Evolutionary conservation across 37 sponge, comb jelly and placozoan genomes (phyloP), one percentile per base, ranked within the genome.

Genomic region (Bolinopsis microptera): DNA sequence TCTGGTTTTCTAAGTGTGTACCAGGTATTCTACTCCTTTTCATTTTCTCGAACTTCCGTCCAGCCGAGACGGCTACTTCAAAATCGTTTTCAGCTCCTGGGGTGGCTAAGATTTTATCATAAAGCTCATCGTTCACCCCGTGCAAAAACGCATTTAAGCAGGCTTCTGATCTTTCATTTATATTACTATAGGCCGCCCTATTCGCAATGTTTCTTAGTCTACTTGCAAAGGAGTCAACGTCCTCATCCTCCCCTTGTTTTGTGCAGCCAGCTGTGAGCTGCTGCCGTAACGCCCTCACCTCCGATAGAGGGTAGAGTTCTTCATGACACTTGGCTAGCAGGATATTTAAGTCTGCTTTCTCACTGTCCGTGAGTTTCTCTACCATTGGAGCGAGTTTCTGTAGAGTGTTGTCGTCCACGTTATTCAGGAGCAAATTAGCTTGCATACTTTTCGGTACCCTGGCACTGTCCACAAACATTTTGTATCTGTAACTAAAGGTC

Each of bases 101-200:
- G 0, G 90, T 1, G 1, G 61, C 27, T 1, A 25, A 24, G 23
- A 80, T 5, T 34, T 41, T 23, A 26, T 86, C 41, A 38, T 1
- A 0, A 13, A 38, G 13, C 8, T 86, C 61, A 16, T 2, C 90
- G 41, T 86, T 39, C 48, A 86, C 2, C 3, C 90, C 90, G 35
- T 86, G 37, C 31, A 86, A 48, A 23, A 86, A 41, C n/a, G 90
- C 90, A 23, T 86, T 86, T 28, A 86, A 48, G 26, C 30, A 86
- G 5, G 90, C 31, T 27, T 86, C 90, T n/a, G 41, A 35, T 86
- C 26, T 39, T 0, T 39, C 41, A 26, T 22, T 30, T 41, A 5
- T 22, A 2, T 24, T 23, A 16, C 21, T 41, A 23, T 86, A 40
- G 35, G 8, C 35, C 21, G 90, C 90, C 39, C 90, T 39, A 48